These are phyloP conservation scores for Emys orbicularis DNA, from an alignment of 2,797 vertebrate species.

Conservation along the genomic window DNA sequence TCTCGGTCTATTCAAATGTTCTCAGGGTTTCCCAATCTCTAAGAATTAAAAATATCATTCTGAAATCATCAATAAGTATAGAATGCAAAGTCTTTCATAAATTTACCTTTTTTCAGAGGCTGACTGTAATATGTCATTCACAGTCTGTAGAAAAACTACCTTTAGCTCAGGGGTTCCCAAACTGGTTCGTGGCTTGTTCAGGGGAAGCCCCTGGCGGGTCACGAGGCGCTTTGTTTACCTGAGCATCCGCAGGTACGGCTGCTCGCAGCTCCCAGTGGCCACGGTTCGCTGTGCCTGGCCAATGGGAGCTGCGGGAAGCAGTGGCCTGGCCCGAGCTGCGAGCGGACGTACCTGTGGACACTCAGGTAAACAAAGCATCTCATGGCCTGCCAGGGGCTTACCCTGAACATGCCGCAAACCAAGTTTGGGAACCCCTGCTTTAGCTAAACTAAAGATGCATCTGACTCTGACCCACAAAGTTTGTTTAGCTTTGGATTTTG, in stretches of 20 bases:
- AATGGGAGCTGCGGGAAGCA: no score
- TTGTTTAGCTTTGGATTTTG: background rate
- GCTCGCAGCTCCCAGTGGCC: no score
- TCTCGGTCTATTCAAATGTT: background rate
- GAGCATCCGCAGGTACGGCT: no score
- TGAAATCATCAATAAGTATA: background rate
- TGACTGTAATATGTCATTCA: background rate
- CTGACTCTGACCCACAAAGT: background rate
- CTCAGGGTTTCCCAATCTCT: background rate
- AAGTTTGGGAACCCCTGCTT: background rate
- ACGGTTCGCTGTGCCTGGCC: no score
- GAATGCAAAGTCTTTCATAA: background rate
- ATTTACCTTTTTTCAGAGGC: background rate
- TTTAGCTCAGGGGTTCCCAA: background rate
- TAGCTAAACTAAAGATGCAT: background rate
- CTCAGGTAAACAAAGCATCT: no score
- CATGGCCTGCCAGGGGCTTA: no score
- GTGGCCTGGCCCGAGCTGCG: no score
- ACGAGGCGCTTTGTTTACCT: no score
- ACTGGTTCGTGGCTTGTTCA: no score
- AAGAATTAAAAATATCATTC: background rate
- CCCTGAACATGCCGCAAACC: no score
- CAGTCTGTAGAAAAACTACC: background rate
- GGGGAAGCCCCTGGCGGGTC: no score
- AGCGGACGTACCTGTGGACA: no score